These are phyloP conservation scores for Eucidaris tribuloides DNA, from an alignment of 35 echinoderm and acorn worm genomes.

Conservation along the genomic window DNA sequence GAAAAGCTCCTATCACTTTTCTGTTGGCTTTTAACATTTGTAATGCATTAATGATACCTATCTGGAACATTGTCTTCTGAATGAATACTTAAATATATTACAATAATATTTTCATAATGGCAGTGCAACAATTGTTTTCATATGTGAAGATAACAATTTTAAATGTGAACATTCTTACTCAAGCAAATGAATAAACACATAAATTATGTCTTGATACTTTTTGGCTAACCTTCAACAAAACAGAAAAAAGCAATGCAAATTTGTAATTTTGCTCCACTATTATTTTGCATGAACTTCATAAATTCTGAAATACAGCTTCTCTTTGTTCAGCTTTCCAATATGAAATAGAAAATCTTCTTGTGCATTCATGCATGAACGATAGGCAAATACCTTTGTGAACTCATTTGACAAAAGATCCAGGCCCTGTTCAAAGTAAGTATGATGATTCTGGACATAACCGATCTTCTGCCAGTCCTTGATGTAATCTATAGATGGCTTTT, in stretches of 20 bases:
- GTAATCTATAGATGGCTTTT: slow-evolving; percentile 20
- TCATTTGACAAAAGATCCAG: slow-evolving; percentile 12
- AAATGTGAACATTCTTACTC: no score
- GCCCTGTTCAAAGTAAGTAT: background rate
- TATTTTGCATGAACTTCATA: no score
- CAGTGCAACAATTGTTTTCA: no score
- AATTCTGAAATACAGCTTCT: background rate
- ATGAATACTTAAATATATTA: no score
- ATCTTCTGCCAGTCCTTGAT: background rate
- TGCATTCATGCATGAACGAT: background rate
- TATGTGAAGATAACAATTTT: no score
- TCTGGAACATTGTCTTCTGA: no score
- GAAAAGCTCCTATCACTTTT: no score
- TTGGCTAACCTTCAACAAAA: background rate
- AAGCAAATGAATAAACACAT: no score
- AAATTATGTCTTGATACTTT: background rate
- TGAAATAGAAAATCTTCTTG: background rate
- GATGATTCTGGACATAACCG: background rate
- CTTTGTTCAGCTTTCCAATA: background rate
- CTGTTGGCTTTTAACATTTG: no score
- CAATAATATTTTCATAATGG: no score
- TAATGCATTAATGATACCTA: no score
- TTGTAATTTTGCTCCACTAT: background rate
- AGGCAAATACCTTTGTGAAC: slow-evolving; percentile 32
- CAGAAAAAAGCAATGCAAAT: background rate